Conservation (phyloP, 1,140 invertebrate genomes). For the Oreohelix idahoensis region DNA sequence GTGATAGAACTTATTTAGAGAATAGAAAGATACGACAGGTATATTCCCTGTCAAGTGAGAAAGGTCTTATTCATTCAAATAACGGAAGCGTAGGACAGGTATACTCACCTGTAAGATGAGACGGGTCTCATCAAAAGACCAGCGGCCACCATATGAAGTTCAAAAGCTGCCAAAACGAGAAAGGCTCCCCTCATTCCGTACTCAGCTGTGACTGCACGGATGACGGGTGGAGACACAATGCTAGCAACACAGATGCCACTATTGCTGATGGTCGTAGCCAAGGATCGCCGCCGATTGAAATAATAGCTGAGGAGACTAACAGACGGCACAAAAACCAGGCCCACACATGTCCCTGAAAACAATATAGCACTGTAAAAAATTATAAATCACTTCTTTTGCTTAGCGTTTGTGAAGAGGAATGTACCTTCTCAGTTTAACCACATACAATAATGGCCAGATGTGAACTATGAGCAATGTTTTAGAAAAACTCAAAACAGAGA, state of each 20-base stretch:
- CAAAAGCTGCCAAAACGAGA: conserved; percentile 2
- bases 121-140: conserved; percentile 15
- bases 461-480: no score
- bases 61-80: no score
- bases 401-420: no score
- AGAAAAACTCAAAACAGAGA: no score
- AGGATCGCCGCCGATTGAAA: not conserved
- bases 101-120: conserved; percentile 12
- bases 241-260: conserved; percentile 13
- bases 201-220: not conserved
- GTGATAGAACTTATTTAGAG: no score
- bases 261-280: conserved; percentile 4
- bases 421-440: no score
- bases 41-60: no score
- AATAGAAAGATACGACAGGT: no score
- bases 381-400: not conserved
- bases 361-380: not conserved
- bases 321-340: not conserved
- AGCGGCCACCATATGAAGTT: conserved; percentile 15
- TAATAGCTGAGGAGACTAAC: conserved; percentile 13
- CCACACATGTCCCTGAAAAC: not conserved
- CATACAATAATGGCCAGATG: no score
- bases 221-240: not conserved
- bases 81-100: no score
- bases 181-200: conserved; percentile 20